Conservation (phyloP, 2,797 vertebrate species). For the Micromesistius poutassou region DNA sequence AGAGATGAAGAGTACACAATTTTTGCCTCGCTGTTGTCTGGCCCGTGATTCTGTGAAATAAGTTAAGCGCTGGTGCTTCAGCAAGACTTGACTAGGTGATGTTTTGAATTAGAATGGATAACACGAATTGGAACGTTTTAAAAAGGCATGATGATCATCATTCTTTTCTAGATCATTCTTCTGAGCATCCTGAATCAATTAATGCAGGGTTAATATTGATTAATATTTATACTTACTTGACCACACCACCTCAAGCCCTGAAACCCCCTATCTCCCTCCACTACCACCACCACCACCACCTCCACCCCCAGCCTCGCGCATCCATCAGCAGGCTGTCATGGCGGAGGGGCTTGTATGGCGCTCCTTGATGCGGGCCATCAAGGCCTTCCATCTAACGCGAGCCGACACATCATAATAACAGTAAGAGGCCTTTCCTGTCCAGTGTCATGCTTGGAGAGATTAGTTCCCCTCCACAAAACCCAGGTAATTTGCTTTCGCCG, state of each 20-base stretch:
- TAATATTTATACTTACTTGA: background rate
- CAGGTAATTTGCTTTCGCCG: slow-evolving; percentile 79
- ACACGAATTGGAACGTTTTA: background rate
- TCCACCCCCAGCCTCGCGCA: slow-evolving; percentile 54
- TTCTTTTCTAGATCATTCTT: background rate
- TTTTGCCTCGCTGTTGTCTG: background rate
- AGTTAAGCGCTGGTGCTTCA: background rate
- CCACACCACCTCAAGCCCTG: slow-evolving; percentile 52
- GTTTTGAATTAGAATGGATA: background rate
- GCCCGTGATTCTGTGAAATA: background rate
- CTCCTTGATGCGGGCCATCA: slow-evolving; percentile 74
- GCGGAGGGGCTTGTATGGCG: slow-evolving; percentile 62
- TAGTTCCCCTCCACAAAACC: slow-evolving; percentile 83
- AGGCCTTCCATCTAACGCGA: slow-evolving; percentile 77
- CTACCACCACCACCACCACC: slow-evolving; percentile 31
- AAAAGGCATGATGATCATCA: background rate
- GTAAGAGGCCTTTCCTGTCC: slow-evolving; percentile 82
- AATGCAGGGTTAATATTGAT: background rate
- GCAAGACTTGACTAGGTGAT: background rate
- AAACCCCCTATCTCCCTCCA: slow-evolving; percentile 65
- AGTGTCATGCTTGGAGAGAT: slow-evolving; percentile 82
- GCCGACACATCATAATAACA: slow-evolving; percentile 84
- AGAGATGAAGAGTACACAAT: background rate
- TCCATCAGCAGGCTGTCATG: slow-evolving; percentile 74
- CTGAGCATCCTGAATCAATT: background rate